Base-by-base conservation (phyloP, 1,140 invertebrate species). In the Papilio xuthus region DNA sequence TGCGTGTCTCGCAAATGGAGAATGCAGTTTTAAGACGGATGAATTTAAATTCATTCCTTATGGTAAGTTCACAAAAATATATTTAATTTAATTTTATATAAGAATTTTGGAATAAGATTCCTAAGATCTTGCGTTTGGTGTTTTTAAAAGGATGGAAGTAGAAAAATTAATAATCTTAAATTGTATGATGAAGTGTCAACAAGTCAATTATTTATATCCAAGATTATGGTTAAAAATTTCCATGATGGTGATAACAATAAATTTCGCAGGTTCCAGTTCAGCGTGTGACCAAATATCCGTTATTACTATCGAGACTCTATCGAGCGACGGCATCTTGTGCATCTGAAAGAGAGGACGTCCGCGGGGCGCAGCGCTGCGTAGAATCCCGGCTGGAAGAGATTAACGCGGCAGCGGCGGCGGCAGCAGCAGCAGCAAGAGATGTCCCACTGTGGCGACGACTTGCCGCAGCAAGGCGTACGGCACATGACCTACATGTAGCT, bases 41-140 rank as follows among this genome's bases (percentile, higher is more conserved):
- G 98, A 99, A 99, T 92, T 95, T 99, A 20, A 98, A 99, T 92
- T 99, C 98, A 9, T 99, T 99, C 92, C 95, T 99, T 28, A 99
- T 99, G 98, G 97, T 98, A 94, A 95, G 88, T 81, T 18, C 53
- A 23, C 10, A 50, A 44, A 56, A 42, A 37, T 44, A n/a, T 32
- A 78, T 26, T 42, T 74, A 60, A 23, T 20, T 2, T 18, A 53
- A 53, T 53, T n/a, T n/a, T n/a, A n/a, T n/a, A n/a, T n/a, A n/a
- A n/a, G n/a, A n/a, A 20, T 9, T n/a, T 53, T 53, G 20, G 18
- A 1, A n/a, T n/a, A n/a, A 53, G 1, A 7, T 20, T 20, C 0
- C 18, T 4, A 47, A 47, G 44, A 47, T 18, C 4, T 47, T 32
- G 32, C 32, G 32, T 32, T 32, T 37, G 7, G 32, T 37, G 32